Evolutionary conservation across 2,888 invertebrate species (phyloP), one percentile per base, ranked within the genome.

Genomic region (Cheilosia grossa): DNA sequence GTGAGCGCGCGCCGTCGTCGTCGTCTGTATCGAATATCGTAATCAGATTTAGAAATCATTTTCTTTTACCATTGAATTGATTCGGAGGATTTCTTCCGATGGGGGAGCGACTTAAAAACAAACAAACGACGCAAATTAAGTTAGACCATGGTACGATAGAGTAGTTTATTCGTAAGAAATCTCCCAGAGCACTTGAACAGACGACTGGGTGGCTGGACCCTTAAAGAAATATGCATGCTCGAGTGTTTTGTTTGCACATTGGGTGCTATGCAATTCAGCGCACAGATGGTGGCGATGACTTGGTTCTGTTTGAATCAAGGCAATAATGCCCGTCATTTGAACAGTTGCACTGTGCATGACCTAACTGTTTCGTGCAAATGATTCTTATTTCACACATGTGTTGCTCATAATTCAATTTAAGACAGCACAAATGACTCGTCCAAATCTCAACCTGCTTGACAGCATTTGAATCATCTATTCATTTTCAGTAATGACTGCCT

Each of bases 11-110:
- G 51, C 13, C 37, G 30, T 37, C 37, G 37, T 37, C 37, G 13
- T 37, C 51, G 13, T 49, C 54, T 42, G 19, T 73, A 79, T 79
- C 74, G 66, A 69, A 69, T 79, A 58, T 51, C 73, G 53, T 69
- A 59, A 74, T 74, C 64, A 49, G 78, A 74, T 37, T 37, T 73
- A 58, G 49, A 49, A 19, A 47, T 47, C 49, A 51, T 42, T 21
- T 58, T 4, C 66, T 58, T 59, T 67, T 49, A 66, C 59, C 51
- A 56, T 19, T 67, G 59, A 75, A 75, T 59, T 51, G 74, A 7
- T 21, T 24, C 21, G 37, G 37, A 51, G 47, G 24, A 15, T 47
- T 37, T 15, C 27, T 33, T 21, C 19, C n/a, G 44, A 53, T 17
- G 59, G 13, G 61, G 61, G 54, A 69, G 27, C 24, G 51, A 67